Evolutionary conservation across 2,888 invertebrate species (phyloP).

Genomic region (Phengaris arion): DNA sequence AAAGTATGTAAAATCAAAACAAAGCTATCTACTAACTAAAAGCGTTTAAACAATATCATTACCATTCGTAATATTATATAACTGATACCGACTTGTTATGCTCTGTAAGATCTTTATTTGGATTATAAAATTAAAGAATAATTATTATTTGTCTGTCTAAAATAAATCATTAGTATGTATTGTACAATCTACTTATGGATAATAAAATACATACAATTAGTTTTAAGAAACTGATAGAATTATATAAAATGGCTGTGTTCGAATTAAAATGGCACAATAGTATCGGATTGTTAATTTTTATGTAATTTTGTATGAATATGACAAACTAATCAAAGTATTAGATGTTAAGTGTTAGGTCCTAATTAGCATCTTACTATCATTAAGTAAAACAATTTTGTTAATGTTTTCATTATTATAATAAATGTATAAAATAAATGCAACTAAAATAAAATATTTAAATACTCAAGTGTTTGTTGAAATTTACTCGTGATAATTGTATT

Average conservation of each 20-base stretch:
- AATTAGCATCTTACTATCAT: constrained; percentile 16
- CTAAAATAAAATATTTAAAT: constrained; percentile 7
- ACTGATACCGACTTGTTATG: background rate
- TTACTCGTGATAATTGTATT: no score
- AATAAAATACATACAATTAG: constrained; percentile 38
- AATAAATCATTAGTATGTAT: background rate
- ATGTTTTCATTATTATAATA: constrained; percentile 7
- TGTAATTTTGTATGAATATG: constrained; percentile 36
- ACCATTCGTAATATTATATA: background rate
- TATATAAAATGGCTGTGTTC: constrained; percentile 77
- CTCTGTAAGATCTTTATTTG: background rate
- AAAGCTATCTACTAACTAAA: background rate
- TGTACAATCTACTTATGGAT: background rate
- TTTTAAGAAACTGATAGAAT: constrained; percentile 53
- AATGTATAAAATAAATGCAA: constrained; percentile 11
- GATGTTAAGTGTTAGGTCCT: constrained; percentile 19
- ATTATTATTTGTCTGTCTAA: background rate
- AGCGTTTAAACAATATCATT: background rate
- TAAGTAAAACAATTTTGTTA: constrained; percentile 17
- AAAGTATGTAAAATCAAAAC: background rate
- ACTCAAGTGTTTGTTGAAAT: background rate
- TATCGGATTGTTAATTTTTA: constrained; percentile 47
- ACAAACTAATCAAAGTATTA: constrained; percentile 24
- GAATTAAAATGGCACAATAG: constrained; percentile 67
- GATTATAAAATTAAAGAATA: constrained; percentile 24